Percentiles rank a stretch among this genome's conserved stretches.
These are phyloP conservation scores for Mandrillus leucophaeus DNA, from an alignment of 2,113 vertebrate species.

Conservation along the genomic window DNA sequence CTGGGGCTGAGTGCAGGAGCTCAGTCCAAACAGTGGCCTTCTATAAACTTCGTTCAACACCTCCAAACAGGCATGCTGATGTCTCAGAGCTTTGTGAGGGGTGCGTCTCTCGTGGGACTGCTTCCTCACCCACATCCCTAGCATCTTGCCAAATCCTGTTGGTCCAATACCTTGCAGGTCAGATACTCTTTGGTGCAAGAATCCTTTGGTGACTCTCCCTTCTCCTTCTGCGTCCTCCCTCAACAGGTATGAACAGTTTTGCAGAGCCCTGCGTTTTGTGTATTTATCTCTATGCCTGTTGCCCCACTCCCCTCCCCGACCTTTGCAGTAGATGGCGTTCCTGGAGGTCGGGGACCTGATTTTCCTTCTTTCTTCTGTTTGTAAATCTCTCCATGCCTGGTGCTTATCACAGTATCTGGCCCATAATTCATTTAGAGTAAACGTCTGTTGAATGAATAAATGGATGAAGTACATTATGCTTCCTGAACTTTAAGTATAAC, in stretches of 20 bases:
- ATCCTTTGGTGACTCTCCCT: not conserved
- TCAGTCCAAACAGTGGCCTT: not conserved
- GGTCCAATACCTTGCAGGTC: not conserved
- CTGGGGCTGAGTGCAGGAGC: not conserved
- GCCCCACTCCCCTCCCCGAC: accelerated
- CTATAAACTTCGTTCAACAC: not conserved
- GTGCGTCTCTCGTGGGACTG: accelerated
- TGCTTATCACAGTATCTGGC: not conserved
- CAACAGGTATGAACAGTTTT: not conserved
- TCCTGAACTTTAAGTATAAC: not conserved
- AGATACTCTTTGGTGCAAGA: not conserved
- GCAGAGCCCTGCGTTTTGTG: not conserved
- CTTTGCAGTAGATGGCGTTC: not conserved
- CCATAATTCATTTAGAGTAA: not conserved
- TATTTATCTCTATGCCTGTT: not conserved
- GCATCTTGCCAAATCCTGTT: too few relatives aligned
- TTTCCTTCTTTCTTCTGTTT: not conserved
- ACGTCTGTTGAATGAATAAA: not conserved
- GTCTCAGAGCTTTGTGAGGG: not conserved
- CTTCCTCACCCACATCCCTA: not conserved
- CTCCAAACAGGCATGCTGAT: not conserved
- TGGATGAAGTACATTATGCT: not conserved
- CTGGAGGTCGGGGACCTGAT: not conserved
- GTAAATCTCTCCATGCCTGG: not conserved
- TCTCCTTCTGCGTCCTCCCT: not conserved